A percentile compares a stretch with the other conserved stretches of the same genome.
These are phyloP conservation scores for Eupithecia pulchellata DNA, from an alignment of 2,888 invertebrate species.

Conservation along the genomic window DNA sequence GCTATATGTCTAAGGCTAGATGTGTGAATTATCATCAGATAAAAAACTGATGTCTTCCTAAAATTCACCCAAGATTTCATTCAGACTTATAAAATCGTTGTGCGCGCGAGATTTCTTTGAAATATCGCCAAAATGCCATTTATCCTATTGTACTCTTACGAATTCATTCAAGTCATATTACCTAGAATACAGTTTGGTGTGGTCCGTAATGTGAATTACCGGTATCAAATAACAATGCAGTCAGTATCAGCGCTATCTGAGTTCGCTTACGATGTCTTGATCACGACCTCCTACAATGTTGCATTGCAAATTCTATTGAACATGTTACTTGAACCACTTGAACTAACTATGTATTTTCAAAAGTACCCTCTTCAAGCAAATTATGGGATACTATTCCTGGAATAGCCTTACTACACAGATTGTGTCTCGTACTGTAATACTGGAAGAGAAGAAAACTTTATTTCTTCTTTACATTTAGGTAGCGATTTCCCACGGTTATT, in stretches of 20 bases:
- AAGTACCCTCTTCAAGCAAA: slow-evolving; percentile 1
- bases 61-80: background rate
- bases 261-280: slow-evolving; percentile 9
- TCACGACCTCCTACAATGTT: slow-evolving; percentile 16
- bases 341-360: background rate
- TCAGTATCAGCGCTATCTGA: slow-evolving; percentile 6
- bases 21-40: background rate
- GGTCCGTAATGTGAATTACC: too few species aligned
- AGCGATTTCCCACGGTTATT: too few species aligned
- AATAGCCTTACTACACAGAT: background rate
- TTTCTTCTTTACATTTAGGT: too few species aligned
- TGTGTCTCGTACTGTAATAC: background rate
- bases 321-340: background rate
- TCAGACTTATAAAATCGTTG: too few species aligned
- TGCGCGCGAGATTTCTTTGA: background rate
- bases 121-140: background rate
- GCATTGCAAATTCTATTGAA: slow-evolving; percentile 6
- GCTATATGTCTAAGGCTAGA: too few species aligned
- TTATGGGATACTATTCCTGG: background rate
- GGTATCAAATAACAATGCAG: slow-evolving; percentile 12
- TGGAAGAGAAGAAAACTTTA: background rate
- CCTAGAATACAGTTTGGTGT: background rate
- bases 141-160: background rate
- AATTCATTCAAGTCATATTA: background rate
- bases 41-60: background rate